Conservation (phyloP, 2,797 vertebrate species). For the Eulemur mongoz region DNA sequence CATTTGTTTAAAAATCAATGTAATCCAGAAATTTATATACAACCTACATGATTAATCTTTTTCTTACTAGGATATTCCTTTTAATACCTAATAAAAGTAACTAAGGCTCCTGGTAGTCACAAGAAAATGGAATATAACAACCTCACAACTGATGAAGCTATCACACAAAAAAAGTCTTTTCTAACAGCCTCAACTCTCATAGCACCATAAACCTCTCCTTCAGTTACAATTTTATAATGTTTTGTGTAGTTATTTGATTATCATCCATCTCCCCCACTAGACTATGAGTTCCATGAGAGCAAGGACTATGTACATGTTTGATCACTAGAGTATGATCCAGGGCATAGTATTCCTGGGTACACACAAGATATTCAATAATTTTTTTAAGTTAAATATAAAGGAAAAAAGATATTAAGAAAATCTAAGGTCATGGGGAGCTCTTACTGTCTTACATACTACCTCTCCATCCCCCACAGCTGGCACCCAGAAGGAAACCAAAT, state of each 20-base stretch:
- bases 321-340: background rate
- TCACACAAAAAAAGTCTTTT: background rate
- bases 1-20: background rate
- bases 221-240: background rate
- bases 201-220: background rate
- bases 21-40: background rate
- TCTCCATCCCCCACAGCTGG: background rate
- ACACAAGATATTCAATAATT: background rate
- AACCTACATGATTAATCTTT: background rate
- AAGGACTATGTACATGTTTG: background rate
- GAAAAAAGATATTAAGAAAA: background rate
- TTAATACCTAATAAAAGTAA: background rate
- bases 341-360: background rate
- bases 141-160: background rate
- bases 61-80: background rate
- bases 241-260: background rate
- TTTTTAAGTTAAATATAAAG: background rate
- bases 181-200: background rate
- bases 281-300: background rate
- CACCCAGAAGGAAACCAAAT: background rate
- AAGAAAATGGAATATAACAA: background rate
- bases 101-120: background rate
- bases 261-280: background rate
- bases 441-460: background rate
- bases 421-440: background rate